Conservation (phyloP, 2,888 invertebrate species). For the Conus canariensis region DNA sequence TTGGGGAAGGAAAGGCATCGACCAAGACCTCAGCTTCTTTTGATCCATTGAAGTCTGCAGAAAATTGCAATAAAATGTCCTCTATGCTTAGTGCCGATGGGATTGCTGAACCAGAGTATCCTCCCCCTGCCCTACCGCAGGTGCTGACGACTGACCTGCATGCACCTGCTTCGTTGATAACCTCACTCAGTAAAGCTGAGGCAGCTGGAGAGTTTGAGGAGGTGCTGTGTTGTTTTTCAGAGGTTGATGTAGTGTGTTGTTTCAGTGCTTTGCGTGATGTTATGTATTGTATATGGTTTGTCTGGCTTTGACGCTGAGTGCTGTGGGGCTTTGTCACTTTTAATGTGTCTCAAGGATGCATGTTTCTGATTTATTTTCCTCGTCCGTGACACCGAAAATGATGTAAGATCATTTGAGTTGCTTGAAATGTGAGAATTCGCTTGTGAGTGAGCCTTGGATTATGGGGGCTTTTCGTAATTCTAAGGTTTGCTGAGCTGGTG, state of each 20-base stretch:
- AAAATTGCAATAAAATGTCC: not conserved
- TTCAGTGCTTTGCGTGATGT: not conserved
- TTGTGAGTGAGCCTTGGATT: not conserved
- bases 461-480: not conserved
- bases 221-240: not conserved
- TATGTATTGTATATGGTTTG: not conserved
- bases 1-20: not conserved
- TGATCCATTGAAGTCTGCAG: not conserved
- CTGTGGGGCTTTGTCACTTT: not conserved
- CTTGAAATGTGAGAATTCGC: not conserved
- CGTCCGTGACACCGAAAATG: not conserved
- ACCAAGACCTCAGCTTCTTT: not conserved
- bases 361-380: not conserved
- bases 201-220: slow-evolving; percentile 16
- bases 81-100: not conserved
- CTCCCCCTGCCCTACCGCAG: slow-evolving; percentile 12
- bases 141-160: not conserved
- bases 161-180: not conserved
- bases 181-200: not conserved
- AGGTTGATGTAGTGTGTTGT: not conserved
- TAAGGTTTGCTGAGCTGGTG: not conserved
- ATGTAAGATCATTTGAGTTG: not conserved
- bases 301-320: not conserved
- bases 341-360: not conserved
- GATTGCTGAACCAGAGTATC: not conserved